Percentiles rank a stretch among this genome's conserved stretches.
Conservation (phyloP, 1,140 invertebrate species). For the Chrysopa pallens region DNA sequence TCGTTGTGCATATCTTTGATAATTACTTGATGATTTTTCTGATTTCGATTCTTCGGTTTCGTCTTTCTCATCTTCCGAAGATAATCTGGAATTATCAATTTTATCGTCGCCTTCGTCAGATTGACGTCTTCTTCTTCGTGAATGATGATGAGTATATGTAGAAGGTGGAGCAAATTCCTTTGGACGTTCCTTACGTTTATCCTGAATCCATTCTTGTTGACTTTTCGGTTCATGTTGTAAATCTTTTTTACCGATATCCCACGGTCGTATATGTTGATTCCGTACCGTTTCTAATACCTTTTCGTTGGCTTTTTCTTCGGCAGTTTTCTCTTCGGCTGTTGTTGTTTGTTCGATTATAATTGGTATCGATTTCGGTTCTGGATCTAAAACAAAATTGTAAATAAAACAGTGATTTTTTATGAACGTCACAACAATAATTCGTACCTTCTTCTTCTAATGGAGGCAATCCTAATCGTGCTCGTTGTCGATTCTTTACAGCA, state of each 20-base stretch:
- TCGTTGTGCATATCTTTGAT: background rate
- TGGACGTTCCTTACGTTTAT: conserved; percentile 43
- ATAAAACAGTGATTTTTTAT: conserved; percentile 1
- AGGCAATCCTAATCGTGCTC: conserved; percentile 55
- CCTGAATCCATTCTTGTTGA: conserved; percentile 64
- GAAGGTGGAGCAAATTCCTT: conserved; percentile 46
- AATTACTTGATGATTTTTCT: background rate
- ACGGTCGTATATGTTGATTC: conserved; percentile 39
- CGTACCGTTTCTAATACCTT: conserved; percentile 15
- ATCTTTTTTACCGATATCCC: conserved; percentile 45
- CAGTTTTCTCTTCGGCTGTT: conserved; percentile 13
- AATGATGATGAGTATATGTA: conserved; percentile 17
- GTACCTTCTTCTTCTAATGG: conserved; percentile 29
- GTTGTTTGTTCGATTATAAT: conserved; percentile 21
- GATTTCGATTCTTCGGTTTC: conserved; percentile 1
- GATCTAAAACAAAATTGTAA: conserved; percentile 20
- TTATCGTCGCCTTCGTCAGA: conserved; percentile 5
- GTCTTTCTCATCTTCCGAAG: conserved; percentile 11
- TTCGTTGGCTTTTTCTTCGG: conserved; percentile 25
- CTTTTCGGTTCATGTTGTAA: conserved; percentile 30
- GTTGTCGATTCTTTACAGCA: conserved; percentile 58
- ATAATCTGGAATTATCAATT: conserved; percentile 15
- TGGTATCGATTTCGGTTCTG: conserved; percentile 23
- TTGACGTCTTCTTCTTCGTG: conserved; percentile 14
- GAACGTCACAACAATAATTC: background rate